phyloP scores from a whole-genome alignment of 2,113 vertebrate genomes.

The Ondatra zibethicus region DNA sequence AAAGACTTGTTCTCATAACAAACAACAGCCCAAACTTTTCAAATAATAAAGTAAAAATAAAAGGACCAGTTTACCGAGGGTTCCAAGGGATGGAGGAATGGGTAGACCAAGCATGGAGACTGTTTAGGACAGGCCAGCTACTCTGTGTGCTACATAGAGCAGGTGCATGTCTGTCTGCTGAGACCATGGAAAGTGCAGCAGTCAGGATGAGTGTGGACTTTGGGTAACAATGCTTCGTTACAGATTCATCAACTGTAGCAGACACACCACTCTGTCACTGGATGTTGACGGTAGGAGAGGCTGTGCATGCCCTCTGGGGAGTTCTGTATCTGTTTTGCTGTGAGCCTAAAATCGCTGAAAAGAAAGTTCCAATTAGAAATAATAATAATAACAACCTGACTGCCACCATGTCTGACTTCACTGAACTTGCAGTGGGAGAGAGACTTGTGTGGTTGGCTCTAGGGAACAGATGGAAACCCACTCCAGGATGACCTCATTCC shows the following conservation, averaged over 20 bases:
- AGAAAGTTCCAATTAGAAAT: neutral
- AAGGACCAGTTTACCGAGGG: neutral
- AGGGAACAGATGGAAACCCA: neutral
- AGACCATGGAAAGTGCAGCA: neutral
- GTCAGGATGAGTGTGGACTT: neutral
- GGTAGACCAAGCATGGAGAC: neutral
- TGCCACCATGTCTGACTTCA: neutral
- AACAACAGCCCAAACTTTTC: neutral
- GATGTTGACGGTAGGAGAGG: neutral
- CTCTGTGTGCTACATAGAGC: neutral
- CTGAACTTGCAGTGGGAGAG: neutral
- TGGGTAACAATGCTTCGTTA: neutral
- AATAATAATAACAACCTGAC: neutral
- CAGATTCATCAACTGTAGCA: neutral
- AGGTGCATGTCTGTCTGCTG: neutral
- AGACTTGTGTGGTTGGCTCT: neutral
- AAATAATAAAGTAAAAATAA: neutral
- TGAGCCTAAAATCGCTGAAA: constrained; percentile 24
- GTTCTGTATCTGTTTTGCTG: neutral
- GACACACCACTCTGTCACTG: neutral
- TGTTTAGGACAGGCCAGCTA: neutral
- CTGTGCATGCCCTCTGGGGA: neutral
- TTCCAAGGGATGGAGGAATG: neutral
- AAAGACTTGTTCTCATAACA: neutral
- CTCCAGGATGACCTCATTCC: neutral